These are phyloP conservation scores for Volucella inanis DNA, from an alignment of 2,888 invertebrate species.

Conservation along the genomic window DNA sequence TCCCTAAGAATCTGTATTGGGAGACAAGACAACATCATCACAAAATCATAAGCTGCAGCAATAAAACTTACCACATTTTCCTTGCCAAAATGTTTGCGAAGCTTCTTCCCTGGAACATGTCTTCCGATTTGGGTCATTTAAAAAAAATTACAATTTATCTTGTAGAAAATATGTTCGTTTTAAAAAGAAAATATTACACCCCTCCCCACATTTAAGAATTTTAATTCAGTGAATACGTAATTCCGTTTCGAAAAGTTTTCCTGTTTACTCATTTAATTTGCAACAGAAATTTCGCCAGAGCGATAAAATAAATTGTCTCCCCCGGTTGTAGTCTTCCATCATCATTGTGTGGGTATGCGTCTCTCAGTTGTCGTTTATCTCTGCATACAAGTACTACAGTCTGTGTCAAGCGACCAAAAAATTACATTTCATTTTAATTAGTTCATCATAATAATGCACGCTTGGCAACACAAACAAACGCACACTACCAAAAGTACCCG, in stretches of 20 bases:
- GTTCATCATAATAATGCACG: constrained; percentile 63
- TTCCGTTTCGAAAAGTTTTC: constrained; percentile 17
- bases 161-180: constrained; percentile 2
- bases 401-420: constrained; percentile 41
- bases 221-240: constrained; percentile 57
- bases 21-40: not conserved
- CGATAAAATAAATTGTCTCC: constrained; percentile 14
- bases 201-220: constrained; percentile 40
- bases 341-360: not conserved
- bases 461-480: constrained; percentile 12
- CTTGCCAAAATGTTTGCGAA: constrained; percentile 53
- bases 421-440: constrained; percentile 69
- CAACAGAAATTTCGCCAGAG: constrained; percentile 34
- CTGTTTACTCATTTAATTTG: constrained; percentile 56
- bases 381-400: no score
- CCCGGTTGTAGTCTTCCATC: no score
- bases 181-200: no score
- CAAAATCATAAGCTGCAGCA: not conserved
- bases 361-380: not conserved
- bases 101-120: constrained; percentile 63
- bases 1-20: constrained; percentile 76
- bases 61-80: constrained; percentile 29
- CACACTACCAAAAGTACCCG: constrained; percentile 2
- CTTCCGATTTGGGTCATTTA: constrained; percentile 40
- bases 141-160: constrained; percentile 41